These are phyloP conservation scores for Pitta sordida DNA, from an alignment of 2,113 vertebrate species.

Conservation along the genomic window DNA sequence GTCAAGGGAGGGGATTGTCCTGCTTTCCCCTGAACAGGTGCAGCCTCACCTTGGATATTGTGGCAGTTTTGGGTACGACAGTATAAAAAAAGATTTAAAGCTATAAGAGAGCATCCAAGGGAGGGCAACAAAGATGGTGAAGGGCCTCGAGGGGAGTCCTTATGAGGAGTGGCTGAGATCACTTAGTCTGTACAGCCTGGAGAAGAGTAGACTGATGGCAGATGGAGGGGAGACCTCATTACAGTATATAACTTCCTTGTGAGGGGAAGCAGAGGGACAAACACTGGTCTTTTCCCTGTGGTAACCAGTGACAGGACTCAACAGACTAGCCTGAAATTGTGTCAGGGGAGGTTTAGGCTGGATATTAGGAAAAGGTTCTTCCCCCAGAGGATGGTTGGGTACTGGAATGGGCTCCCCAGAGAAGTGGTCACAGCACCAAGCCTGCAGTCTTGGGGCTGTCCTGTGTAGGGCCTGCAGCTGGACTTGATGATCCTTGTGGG, in stretches of 20 bases:
- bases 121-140: background rate
- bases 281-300: background rate
- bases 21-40: background rate
- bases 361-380: background rate
- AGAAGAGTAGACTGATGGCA: background rate
- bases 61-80: background rate
- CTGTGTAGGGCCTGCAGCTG: background rate
- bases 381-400: background rate
- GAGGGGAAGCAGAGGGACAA: background rate
- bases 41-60: background rate
- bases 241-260: background rate
- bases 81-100: background rate
- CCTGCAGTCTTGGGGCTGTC: background rate
- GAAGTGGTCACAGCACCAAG: background rate
- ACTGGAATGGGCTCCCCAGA: background rate
- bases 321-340: background rate
- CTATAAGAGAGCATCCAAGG: background rate
- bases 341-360: background rate
- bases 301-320: background rate
- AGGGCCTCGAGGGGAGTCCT: background rate
- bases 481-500: background rate
- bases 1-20: background rate
- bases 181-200: background rate
- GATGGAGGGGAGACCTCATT: background rate
- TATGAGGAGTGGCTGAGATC: background rate